These are phyloP conservation scores for Eupithecia abbreviata DNA, from an alignment of 2,888 invertebrate species.

Conservation along the genomic window DNA sequence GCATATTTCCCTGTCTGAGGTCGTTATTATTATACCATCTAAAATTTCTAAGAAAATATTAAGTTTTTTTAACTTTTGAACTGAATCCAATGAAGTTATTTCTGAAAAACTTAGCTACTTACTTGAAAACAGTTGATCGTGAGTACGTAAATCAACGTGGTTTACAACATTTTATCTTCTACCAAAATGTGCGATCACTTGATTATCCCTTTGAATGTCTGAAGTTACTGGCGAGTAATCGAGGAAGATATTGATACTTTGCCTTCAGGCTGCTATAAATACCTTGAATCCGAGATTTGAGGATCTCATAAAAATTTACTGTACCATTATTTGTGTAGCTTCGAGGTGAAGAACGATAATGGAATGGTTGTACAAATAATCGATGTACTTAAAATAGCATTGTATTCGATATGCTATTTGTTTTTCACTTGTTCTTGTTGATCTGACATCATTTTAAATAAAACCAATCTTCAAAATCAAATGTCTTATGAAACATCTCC, in stretches of 20 bases:
- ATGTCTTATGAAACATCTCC: background rate
- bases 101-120: background rate
- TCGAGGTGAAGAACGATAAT: slow-evolving; percentile 21
- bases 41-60: background rate
- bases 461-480: background rate
- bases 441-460: background rate
- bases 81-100: background rate
- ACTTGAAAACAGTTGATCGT: background rate
- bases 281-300: slow-evolving; percentile 35
- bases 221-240: slow-evolving; percentile 38
- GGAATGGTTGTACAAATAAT: slow-evolving; percentile 17
- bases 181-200: slow-evolving; percentile 12
- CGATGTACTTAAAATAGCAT: background rate
- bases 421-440: background rate
- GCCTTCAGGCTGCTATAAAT: slow-evolving; percentile 32
- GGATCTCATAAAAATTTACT: slow-evolving; percentile 37
- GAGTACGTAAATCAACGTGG: background rate
- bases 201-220: slow-evolving; percentile 32
- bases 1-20: slow-evolving; percentile 3
- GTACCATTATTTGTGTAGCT: slow-evolving; percentile 32
- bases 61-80: background rate
- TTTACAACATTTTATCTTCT: background rate
- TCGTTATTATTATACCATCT: background rate
- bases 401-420: background rate
- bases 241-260: slow-evolving; percentile 40